Percentiles rank a stretch among this genome's conserved stretches.
Conservation (phyloP, 2,797 vertebrate species). For the Dallia pectoralis region DNA sequence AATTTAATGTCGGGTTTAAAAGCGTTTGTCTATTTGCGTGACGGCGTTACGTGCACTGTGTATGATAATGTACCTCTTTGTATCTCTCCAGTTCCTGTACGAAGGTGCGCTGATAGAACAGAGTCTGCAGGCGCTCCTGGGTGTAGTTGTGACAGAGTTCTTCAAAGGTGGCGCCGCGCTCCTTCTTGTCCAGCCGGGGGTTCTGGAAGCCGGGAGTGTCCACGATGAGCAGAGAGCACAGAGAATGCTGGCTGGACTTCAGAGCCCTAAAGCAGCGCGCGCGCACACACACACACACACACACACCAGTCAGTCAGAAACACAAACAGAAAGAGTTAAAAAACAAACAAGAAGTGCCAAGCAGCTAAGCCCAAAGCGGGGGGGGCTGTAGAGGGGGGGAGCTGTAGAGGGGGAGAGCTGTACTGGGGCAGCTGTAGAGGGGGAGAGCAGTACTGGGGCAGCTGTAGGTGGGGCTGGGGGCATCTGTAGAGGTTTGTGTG, state of each 20-base stretch:
- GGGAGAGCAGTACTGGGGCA: no score
- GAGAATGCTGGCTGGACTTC: constrained; percentile 92
- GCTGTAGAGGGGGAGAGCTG: no score
- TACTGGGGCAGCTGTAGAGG: neutral
- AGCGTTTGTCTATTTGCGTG: neutral
- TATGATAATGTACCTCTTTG: constrained; percentile 83
- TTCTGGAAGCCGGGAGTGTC: constrained; percentile 96
- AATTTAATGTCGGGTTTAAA: neutral
- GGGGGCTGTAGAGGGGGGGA: neutral
- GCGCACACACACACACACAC: neutral
- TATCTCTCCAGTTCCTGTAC: constrained; percentile 91
- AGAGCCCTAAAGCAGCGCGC: constrained; percentile 77
- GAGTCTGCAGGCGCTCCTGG: constrained; percentile 92
- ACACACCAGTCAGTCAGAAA: neutral
- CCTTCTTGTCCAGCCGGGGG: constrained; percentile 80
- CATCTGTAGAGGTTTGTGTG: neutral
- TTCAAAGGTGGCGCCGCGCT: constrained; percentile 88
- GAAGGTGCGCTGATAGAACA: constrained; percentile 92
- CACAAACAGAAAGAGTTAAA: neutral
- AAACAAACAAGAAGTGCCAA: neutral
- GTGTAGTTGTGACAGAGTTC: constrained; percentile 97
- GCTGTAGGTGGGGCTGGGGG: no score
- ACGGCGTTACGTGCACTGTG: neutral
- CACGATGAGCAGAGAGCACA: constrained; percentile 92
- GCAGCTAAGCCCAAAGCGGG: neutral